Conservation (phyloP, 2,113 vertebrate genomes). For the Otocyon megalotis region DNA sequence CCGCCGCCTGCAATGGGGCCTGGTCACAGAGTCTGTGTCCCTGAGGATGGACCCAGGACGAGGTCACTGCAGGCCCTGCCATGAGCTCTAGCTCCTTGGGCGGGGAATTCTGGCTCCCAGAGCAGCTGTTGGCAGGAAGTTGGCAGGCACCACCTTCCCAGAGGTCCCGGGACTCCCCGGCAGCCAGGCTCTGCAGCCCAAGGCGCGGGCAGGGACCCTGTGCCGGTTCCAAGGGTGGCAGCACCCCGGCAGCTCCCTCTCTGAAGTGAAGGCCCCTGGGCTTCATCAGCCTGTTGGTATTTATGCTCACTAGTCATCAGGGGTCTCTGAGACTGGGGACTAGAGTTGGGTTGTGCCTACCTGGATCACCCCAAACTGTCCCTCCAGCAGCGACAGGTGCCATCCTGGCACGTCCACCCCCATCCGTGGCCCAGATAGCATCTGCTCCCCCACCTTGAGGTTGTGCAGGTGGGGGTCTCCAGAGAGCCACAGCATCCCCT, state of each 20-base stretch:
- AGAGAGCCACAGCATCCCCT: conserved; percentile 77
- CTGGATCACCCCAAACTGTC: conserved; percentile 59
- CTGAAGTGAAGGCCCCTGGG: background rate
- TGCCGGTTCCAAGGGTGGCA: background rate
- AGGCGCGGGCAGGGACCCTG: background rate
- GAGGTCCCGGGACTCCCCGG: too few species aligned
- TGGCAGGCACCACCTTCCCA: too few species aligned
- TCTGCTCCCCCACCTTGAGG: too few species aligned
- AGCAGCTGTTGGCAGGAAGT: too few species aligned
- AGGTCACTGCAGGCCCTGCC: background rate
- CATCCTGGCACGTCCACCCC: conserved; percentile 80
- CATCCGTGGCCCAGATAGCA: conserved; percentile 16
- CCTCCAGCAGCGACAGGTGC: conserved; percentile 71
- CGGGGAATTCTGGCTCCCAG: background rate
- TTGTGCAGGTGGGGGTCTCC: conserved; percentile 79
- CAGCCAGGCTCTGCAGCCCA: background rate
- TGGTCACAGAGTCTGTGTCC: too few species aligned
- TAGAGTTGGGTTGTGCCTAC: conserved; percentile 7
- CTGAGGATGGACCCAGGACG: background rate
- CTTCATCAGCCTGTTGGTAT: background rate
- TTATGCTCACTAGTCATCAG: too few species aligned
- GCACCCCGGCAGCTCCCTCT: background rate
- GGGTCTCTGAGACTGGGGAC: background rate
- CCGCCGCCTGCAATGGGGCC: accelerated
- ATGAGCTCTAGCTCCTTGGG: background rate